Evolutionary conservation across 2,888 invertebrate species (phyloP), one percentile per base, ranked within the genome.

Genomic region (Cataglyphis cursor): DNA sequence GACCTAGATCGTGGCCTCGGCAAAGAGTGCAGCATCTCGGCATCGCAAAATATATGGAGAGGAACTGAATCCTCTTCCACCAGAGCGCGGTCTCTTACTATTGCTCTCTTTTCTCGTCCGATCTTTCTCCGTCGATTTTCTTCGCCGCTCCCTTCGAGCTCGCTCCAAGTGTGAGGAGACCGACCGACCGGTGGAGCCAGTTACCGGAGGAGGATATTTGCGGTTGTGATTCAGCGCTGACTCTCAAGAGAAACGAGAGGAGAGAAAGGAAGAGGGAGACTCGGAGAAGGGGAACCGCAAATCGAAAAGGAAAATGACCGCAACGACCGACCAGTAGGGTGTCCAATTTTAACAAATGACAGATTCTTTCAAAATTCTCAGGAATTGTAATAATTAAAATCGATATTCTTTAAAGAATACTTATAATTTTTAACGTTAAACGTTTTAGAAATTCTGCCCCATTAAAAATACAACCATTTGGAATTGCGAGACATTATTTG

Each of bases 1-100:
- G 93, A 93, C 92, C 93, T 88, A 93, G 92, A 93, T 93, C 91
- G 90, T 85, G 91, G 88, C 89, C 91, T 88, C 84, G 59, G 44
- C 59, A 65, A 51, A n/a, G 66, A 70, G 82, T 74, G 73, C 81
- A 78, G 68, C 76, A 82, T 85, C 51, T 51, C 75, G 73, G 82
- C 84, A 85, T 85, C 81, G 83, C 75, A 74, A 89, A 86, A 76
- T 82, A 61, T 15, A 85, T 44, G 73, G 70, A 28, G 68, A 72
- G 80, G 57, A 81, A 81, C 72, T 62, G 44, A 35, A 66, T 76
- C 85, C 54, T 35, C 21, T 54, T 87, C 82, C 70, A 65, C 62
- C 64, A 35, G 73, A 21, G 59, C 59, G 35, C 72, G 35, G 28
- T 82, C 76, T 81, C 74, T 68, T 61, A 48, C 66, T 64, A 57